Evolutionary conservation across 2,113 vertebrate genomes (phyloP).

Genomic region (Chunga burmeisteri): DNA sequence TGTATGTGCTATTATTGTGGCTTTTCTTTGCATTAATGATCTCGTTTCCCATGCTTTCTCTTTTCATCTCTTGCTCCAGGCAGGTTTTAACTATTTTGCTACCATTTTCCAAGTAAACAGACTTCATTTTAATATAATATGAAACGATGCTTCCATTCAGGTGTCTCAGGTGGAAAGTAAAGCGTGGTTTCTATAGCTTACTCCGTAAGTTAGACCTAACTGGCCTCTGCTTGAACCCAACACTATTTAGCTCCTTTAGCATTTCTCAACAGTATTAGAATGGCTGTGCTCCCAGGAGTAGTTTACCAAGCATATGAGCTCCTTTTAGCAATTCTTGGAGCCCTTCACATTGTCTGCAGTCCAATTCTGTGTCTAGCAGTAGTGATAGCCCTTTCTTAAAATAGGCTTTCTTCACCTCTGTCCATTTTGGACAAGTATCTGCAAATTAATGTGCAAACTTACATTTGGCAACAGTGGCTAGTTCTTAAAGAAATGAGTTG

Average conservation of each 20-base stretch:
- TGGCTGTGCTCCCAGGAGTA: neutral
- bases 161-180: neutral
- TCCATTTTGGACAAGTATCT: neutral
- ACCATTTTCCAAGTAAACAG: neutral
- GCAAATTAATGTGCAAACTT: neutral
- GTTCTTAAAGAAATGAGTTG: neutral
- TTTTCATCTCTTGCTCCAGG: neutral
- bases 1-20: neutral
- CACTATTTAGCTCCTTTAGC: neutral
- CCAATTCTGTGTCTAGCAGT: neutral
- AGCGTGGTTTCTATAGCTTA: neutral
- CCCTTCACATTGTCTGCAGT: neutral
- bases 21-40: neutral
- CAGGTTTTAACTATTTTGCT: neutral
- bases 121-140: neutral
- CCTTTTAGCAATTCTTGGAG: neutral
- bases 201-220: neutral
- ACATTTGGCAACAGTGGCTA: neutral
- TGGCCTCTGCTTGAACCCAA: neutral
- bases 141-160: neutral
- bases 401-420: neutral
- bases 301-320: neutral
- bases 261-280: neutral
- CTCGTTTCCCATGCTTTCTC: neutral
- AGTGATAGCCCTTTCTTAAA: neutral